Base-by-base conservation (phyloP, 2,797 vertebrate genomes). In the Pangasius djambal region DNA sequence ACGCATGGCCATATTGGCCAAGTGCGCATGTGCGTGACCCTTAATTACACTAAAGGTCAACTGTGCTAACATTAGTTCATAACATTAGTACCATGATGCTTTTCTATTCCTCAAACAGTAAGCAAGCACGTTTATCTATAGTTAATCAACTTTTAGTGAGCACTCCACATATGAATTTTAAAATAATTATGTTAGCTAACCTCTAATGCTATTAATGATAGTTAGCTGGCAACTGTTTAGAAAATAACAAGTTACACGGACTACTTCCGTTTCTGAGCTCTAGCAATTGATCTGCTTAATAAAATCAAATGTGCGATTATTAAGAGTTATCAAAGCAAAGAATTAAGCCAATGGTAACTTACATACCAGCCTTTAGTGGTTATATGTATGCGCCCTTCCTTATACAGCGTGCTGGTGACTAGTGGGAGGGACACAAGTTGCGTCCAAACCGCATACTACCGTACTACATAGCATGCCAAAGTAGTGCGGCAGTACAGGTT, bases 301-400 rank as follows among this genome's bases (percentile, higher is more conserved):
- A 34, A 61, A 88, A 82, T 2, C 3, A 16, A 6, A 70, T 37
- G 2, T 25, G 10, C 16, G 7, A 22, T 31, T 59, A 82, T 72
- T 44, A 57, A 44, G 0, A 67, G 22, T 12, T 34, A 57, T 22
- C 31, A 31, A 13, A 2, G 34, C 12, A 57, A 67, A 65, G 4
- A 78, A 70, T 78, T 55, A 78, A 48, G 16, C 1, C 25, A 8
- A 4, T 37, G 5, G 20, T 70, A 44, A 74, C 75, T 90, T 88
- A 86, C 72, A 79, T 40, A 18, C 28, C 34, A 63, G 28, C 16
- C 55, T 25, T 25, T n/a, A 61, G 50, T 9, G 15, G 61, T 55
- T 50, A 22, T 7, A 16, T 89, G 82, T 78, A 37, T 88, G 67
- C 52, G 89, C 57, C 86, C 91, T 93, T 91, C 77, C 86, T 93